Evolutionary conservation across 2,113 vertebrate genomes (phyloP), one percentile per base, ranked within the genome.

Genomic region (Psophia crepitans): DNA sequence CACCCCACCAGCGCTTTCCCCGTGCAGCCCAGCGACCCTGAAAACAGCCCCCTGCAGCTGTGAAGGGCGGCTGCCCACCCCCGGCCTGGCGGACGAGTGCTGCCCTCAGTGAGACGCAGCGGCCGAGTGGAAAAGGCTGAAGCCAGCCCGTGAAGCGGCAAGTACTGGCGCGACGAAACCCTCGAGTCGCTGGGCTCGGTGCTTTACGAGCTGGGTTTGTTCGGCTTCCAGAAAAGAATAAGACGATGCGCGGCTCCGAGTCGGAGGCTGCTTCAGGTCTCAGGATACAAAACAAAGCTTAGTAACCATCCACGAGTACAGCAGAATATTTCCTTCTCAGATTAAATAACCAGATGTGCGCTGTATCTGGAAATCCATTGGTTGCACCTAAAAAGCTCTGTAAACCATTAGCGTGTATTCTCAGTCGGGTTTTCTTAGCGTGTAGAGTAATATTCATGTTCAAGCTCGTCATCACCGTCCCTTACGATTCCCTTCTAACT

Each of bases 161-260:
- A 35, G 32, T 1, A 9, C 46, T 7, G 87, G 15, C 2, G 9
- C 23, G 9, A 13, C 0, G 4, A 22, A 44, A 70, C 11, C 43
- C 63, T 77, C 37, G 8, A 5, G 10, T 7, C 7, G 3, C 58
- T 32, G 76, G 37, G 68, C 63, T 78, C 2, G 0, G 10, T 51
- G 51, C 76, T 66, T 22, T 26, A 11, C 0, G 0, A 28, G 53
- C 23, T 0, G 6, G 43, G 49, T 56, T 90, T 35, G 48, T 65
- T 76, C 14, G 2, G 32, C 51, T 92, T 61, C 76, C 83, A 78
- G 76, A 54, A 64, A 58, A 61, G 44, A 43, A 2, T 5, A 16
- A 8, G 65, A 28, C 15, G 27, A 61, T 41, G 70, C 30, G 39
- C 12, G 23, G 61, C 37, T 74, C 63, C 5, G 70, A 63, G 48